phyloP scores from a whole-genome alignment of 2,888 invertebrate genomes.

The Danaus chrysippus region DNA sequence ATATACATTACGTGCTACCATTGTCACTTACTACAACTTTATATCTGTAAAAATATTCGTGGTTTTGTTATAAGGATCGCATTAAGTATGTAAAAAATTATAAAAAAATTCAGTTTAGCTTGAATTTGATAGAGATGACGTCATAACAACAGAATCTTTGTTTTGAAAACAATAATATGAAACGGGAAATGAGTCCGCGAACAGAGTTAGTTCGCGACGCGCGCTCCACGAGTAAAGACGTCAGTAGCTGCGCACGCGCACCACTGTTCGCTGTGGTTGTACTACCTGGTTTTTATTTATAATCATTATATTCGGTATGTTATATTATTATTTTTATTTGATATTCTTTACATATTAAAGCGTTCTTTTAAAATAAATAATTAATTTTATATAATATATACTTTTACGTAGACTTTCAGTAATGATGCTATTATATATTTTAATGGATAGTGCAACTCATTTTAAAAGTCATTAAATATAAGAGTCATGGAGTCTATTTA shows the following conservation, averaged over 20 bases:
- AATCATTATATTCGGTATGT: background rate
- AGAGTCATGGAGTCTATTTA: background rate
- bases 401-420: too few relatives aligned
- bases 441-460: background rate
- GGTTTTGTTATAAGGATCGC: too few relatives aligned
- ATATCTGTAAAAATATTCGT: too few relatives aligned
- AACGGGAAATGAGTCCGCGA: background rate
- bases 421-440: too few relatives aligned
- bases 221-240: conserved; percentile 1
- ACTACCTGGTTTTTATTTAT: background rate
- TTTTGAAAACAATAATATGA: conserved; percentile 1
- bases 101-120: too few relatives aligned
- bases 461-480: background rate
- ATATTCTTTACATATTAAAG: too few relatives aligned
- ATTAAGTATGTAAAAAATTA: too few relatives aligned
- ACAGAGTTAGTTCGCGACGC: conserved; percentile 1
- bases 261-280: conserved; percentile 12
- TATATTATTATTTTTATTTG: too few relatives aligned
- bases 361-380: too few relatives aligned
- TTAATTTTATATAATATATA: too few relatives aligned
- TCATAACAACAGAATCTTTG: background rate
- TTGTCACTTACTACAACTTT: too few relatives aligned
- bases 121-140: background rate
- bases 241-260: conserved; percentile 29
- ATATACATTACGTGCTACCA: too few relatives aligned